These are phyloP conservation scores for Mylabris sibirica DNA, from an alignment of 2,888 invertebrate species.

Conservation along the genomic window DNA sequence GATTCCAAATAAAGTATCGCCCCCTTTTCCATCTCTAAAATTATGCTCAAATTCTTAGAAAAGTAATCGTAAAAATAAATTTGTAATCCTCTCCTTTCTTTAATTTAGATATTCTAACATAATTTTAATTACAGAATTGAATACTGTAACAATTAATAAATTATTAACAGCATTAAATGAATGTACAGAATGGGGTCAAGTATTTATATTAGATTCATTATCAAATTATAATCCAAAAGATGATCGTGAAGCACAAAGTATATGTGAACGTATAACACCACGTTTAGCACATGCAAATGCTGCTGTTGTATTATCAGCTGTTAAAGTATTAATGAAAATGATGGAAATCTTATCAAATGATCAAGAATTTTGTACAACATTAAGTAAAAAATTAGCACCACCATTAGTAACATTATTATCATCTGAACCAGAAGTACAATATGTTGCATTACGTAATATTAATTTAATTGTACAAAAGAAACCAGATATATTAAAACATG, in stretches of 20 bases:
- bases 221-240: slow-evolving; percentile 97
- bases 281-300: slow-evolving; percentile 98
- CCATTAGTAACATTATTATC: slow-evolving; percentile 96
- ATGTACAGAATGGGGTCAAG: slow-evolving; percentile 99
- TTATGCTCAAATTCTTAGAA: too few species aligned
- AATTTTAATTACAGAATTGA: slow-evolving; percentile 83
- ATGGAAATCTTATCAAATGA: slow-evolving; percentile 96
- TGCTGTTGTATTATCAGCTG: slow-evolving; percentile 97
- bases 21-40: too few species aligned
- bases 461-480: slow-evolving; percentile 99
- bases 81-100: too few species aligned
- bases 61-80: too few species aligned
- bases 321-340: slow-evolving; percentile 97
- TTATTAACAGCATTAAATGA: slow-evolving; percentile 97
- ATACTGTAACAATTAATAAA: slow-evolving; percentile 97
- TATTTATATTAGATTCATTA: slow-evolving; percentile 96
- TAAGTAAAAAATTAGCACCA: slow-evolving; percentile 98
- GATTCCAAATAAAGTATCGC: too few species aligned
- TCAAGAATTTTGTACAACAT: slow-evolving; percentile 90
- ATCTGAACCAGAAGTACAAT: slow-evolving; percentile 99
- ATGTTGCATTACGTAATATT: slow-evolving; percentile 97
- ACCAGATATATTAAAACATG: slow-evolving; percentile 97
- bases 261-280: slow-evolving; percentile 97
- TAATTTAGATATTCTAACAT: too few species aligned
- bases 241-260: slow-evolving; percentile 97